A percentile compares a stretch with the other conserved stretches of the same genome.
Conservation (phyloP, 2,113 vertebrate genomes). For the Ictidomys tridecemlineatus region DNA sequence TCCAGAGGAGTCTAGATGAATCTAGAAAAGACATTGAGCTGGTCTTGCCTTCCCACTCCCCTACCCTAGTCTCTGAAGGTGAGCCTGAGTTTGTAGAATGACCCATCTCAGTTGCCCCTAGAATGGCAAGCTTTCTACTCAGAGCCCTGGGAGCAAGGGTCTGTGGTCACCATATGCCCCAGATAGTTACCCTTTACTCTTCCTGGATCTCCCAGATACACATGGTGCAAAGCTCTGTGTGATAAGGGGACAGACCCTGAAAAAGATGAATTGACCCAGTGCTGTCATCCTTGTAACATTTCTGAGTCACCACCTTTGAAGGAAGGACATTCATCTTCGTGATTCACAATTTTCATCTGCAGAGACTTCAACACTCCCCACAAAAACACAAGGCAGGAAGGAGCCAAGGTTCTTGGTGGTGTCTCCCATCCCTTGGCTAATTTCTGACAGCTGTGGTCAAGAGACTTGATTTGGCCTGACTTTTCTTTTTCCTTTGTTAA, state of each 20-base stretch:
- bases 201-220: background rate
- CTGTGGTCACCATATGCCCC: background rate
- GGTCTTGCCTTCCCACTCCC: rapidly evolving
- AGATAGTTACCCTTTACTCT: too few species aligned
- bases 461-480: background rate
- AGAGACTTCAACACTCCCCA: background rate
- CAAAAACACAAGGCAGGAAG: background rate
- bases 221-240: background rate
- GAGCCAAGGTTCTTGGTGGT: rapidly evolving
- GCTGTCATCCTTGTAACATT: background rate
- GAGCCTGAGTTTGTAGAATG: background rate
- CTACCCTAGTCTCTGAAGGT: too few species aligned
- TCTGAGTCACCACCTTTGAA: background rate
- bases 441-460: background rate
- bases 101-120: background rate
- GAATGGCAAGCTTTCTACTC: background rate
- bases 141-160: background rate
- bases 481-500: background rate
- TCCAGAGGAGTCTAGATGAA: background rate
- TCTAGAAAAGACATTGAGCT: background rate
- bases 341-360: background rate
- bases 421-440: background rate
- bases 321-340: background rate
- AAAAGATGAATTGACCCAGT: too few species aligned
- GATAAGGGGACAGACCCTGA: background rate